phyloP scores from a whole-genome alignment of 30 jellyfish, hydroid and myxozoan species.

The Sanderia malayensis region DNA sequence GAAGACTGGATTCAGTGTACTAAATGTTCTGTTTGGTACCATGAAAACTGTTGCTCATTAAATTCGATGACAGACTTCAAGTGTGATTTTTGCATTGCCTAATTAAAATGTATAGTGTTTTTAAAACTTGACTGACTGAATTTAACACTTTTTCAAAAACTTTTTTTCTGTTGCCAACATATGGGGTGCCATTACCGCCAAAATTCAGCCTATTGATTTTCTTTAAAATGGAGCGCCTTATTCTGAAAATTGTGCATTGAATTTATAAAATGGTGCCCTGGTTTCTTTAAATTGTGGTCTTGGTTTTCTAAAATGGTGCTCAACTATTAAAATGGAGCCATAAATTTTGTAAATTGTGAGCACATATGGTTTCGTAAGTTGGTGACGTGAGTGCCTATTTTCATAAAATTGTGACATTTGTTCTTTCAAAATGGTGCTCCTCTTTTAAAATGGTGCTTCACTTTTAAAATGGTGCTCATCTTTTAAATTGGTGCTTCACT shows the following conservation, averaged over 20 bases:
- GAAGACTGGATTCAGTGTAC: too few relatives aligned
- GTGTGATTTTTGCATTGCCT: too few relatives aligned
- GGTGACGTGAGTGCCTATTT: neutral
- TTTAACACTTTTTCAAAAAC: too few relatives aligned
- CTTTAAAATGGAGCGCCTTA: slow-evolving; percentile 12
- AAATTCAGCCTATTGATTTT: neutral
- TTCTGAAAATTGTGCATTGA: slow-evolving; percentile 1
- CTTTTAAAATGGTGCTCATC: neutral
- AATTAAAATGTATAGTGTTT: too few relatives aligned
- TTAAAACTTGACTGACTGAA: too few relatives aligned
- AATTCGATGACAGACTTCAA: too few relatives aligned
- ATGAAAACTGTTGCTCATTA: too few relatives aligned
- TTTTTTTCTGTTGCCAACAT: too few relatives aligned
- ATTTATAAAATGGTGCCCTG: slow-evolving; percentile 11
- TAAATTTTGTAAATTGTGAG: neutral
- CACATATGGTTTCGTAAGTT: neutral
- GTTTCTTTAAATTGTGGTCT: neutral
- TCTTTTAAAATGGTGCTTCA: neutral
- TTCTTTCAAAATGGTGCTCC: neutral
- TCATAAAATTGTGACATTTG: neutral
- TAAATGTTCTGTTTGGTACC: too few relatives aligned
- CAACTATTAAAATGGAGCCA: neutral
- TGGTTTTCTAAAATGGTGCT: slow-evolving; percentile 18
- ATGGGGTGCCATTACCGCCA: slow-evolving; percentile 17
- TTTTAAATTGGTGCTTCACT: neutral